Percentiles rank a stretch among this genome's conserved stretches.
Evolutionary conservation across 2,113 vertebrate genomes (phyloP).

Genomic region (Pedionomus torquatus): DNA sequence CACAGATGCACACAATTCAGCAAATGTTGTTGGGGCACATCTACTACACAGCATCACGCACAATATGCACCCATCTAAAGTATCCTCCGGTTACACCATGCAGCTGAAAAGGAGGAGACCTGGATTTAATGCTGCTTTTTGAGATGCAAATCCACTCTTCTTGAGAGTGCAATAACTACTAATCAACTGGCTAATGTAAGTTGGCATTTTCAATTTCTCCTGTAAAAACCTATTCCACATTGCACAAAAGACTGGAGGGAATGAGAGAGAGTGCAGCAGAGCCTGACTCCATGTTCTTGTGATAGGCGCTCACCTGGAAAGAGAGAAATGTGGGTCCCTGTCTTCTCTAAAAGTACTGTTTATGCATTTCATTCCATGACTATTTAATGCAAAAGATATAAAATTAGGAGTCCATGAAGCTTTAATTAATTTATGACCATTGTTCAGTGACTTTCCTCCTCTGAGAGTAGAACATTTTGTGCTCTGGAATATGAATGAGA

Average conservation of each 20-base stretch:
- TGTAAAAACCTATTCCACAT: conserved; percentile 38
- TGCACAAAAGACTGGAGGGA: conserved; percentile 13
- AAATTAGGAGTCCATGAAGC: conserved; percentile 42
- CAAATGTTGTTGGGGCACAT: neutral
- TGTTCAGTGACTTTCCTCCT: conserved; percentile 23
- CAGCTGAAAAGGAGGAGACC: neutral
- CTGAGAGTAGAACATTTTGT: neutral
- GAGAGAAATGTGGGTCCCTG: conserved; percentile 18
- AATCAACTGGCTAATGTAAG: conserved; percentile 50
- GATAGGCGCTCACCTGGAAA: conserved; percentile 57
- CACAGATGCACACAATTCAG: neutral
- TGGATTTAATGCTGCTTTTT: conserved; percentile 4
- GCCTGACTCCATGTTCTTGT: conserved; percentile 17
- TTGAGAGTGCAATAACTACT: conserved; percentile 46
- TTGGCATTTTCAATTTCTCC: conserved; percentile 64
- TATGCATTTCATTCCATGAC: conserved; percentile 46
- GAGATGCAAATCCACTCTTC: conserved; percentile 38
- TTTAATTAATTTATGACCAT: conserved; percentile 56
- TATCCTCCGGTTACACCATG: neutral
- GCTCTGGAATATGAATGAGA: conserved; percentile 11
- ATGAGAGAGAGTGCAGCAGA: neutral
- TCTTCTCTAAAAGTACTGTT: conserved; percentile 30
- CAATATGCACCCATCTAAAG: neutral
- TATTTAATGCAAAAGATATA: conserved; percentile 51
- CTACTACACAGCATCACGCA: neutral